Evolutionary conservation across 2,113 vertebrate genomes (phyloP).

Genomic region (Dascyllus trimaculatus): DNA sequence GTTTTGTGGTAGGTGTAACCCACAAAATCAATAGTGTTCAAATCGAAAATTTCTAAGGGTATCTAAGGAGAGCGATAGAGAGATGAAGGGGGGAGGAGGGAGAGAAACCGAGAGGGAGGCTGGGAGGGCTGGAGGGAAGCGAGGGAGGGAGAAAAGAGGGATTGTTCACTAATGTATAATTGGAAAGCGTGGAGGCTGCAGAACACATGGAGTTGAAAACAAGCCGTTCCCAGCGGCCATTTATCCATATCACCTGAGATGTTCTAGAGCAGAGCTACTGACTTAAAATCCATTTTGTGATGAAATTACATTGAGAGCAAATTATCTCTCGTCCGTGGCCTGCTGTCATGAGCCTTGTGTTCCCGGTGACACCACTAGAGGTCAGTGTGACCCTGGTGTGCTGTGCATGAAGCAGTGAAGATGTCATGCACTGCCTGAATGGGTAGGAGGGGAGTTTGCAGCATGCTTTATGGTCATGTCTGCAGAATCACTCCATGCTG

Average conservation of each 20-base stretch:
- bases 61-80: conserved; percentile 31
- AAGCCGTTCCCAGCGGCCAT: conserved; percentile 49
- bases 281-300: conserved; percentile 71
- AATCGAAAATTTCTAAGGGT: conserved; percentile 64
- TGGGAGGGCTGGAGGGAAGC: conserved; percentile 10
- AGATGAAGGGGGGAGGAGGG: neutral
- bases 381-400: conserved; percentile 72
- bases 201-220: conserved; percentile 45
- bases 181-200: conserved; percentile 37
- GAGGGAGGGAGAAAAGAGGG: neutral
- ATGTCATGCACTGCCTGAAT: conserved; percentile 48
- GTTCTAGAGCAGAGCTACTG: conserved; percentile 28
- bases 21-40: conserved; percentile 73
- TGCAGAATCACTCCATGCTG: conserved; percentile 54
- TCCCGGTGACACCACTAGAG: conserved; percentile 74
- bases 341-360: neutral
- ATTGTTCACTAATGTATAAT: conserved; percentile 54
- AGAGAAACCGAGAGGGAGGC: neutral
- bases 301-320: conserved; percentile 63
- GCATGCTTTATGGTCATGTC: conserved; percentile 59
- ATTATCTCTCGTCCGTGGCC: conserved; percentile 36
- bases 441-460: conserved; percentile 61
- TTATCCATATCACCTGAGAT: conserved; percentile 67
- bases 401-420: conserved; percentile 13
- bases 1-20: conserved; percentile 34